These are phyloP conservation scores for Leucania comma DNA, from an alignment of 2,888 invertebrate species.

Conservation along the genomic window DNA sequence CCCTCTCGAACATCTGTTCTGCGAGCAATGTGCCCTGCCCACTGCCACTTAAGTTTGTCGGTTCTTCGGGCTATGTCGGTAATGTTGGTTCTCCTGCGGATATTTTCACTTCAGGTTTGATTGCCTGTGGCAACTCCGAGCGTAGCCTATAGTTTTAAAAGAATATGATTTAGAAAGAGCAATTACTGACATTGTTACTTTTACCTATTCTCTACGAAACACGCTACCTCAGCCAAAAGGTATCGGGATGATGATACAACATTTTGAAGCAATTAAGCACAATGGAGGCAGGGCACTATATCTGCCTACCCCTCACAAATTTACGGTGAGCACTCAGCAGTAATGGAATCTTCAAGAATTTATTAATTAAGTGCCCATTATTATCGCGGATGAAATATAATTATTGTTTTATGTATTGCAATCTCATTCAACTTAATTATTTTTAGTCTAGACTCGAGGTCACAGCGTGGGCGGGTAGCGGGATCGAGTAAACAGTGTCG, in stretches of 20 bases:
- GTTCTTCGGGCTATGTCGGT: background rate
- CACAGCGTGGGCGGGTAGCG: conserved; percentile 22
- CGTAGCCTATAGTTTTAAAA: background rate
- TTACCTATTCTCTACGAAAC: background rate
- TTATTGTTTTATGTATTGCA: conserved; percentile 74
- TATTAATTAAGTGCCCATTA: conserved; percentile 67
- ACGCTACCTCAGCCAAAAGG: background rate
- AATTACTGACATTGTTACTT: background rate
- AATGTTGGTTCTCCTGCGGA: background rate
- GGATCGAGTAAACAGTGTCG: background rate
- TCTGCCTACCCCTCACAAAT: conserved; percentile 45
- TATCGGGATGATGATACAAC: conserved; percentile 10
- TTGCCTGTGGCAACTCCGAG: too few species aligned
- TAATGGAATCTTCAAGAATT: conserved; percentile 69
- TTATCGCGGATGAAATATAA: conserved; percentile 70
- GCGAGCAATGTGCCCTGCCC: background rate
- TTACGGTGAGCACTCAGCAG: conserved; percentile 61
- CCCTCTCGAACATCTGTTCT: too few species aligned
- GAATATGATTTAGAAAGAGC: background rate
- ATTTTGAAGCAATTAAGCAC: conserved; percentile 37
- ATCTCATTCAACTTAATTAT: conserved; percentile 74
- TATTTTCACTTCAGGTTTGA: too few species aligned
- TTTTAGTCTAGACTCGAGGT: conserved; percentile 50
- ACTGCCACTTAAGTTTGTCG: background rate
- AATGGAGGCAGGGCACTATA: conserved; percentile 22